These are phyloP conservation scores for Epizoanthus stellaris DNA, from an alignment of 92 coral and sea anemone species.

Conservation along the genomic window DNA sequence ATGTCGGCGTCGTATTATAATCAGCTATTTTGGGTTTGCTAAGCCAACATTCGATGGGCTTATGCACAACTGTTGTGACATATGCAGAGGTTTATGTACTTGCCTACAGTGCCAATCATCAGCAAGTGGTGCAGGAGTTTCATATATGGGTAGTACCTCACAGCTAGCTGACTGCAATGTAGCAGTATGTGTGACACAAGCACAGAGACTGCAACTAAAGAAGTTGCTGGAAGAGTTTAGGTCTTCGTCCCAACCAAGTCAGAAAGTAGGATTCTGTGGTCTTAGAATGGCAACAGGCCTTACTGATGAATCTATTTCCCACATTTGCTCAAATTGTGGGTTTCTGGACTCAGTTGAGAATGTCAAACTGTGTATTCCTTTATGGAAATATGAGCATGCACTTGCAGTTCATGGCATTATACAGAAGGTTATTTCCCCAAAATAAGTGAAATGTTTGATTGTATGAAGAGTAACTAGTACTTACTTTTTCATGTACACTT, in stretches of 20 bases:
- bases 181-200: not conserved
- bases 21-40: conserved; percentile 28
- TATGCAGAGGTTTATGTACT: conserved; percentile 1
- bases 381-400: conserved; percentile 28
- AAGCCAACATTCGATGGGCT: conserved; percentile 5
- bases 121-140: not conserved
- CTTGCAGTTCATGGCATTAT: conserved; percentile 8
- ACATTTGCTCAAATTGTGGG: not conserved
- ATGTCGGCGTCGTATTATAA: conserved; percentile 21
- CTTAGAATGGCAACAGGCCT: conserved; percentile 24
- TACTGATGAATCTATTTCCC: conserved; percentile 10
- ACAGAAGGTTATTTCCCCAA: not conserved
- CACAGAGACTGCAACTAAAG: not conserved
- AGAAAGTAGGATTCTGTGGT: not conserved
- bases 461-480: too few relatives aligned
- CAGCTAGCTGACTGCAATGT: not conserved
- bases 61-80: conserved; percentile 36
- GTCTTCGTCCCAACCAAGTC: not conserved
- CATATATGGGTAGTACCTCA: not conserved
- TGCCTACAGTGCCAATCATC: not conserved
- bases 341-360: conserved; percentile 7
- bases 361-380: not conserved
- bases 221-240: not conserved
- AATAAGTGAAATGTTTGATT: not conserved
- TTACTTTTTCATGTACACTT: too few relatives aligned